Percentiles rank a stretch among this genome's conserved stretches.
These are phyloP conservation scores for Drosophila sp. DNA, from an alignment of 1,140 invertebrate species.

Conservation along the genomic window DNA sequence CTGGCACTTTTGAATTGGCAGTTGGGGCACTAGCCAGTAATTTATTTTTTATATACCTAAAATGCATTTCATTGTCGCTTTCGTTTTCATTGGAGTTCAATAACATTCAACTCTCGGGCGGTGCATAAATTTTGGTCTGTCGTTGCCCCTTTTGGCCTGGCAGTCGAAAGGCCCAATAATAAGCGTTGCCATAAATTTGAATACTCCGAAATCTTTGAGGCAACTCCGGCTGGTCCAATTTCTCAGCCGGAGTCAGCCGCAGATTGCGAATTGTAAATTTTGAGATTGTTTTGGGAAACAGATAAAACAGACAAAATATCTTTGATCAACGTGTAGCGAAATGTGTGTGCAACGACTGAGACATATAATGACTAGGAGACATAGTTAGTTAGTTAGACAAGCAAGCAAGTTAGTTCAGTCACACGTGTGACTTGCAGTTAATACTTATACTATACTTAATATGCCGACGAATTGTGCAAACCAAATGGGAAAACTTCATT, in stretches of 20 bases:
- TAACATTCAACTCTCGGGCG: conserved; percentile 41
- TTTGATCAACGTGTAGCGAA: conserved; percentile 22
- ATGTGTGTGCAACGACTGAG: conserved; percentile 28
- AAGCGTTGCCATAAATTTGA: conserved; percentile 45
- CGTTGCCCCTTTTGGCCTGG: conserved; percentile 33
- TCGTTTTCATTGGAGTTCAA: conserved; percentile 73
- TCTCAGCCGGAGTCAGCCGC: conserved; percentile 9
- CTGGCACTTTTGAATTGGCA: not conserved
- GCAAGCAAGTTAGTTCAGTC: conserved; percentile 13
- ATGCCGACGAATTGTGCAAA: conserved; percentile 22
- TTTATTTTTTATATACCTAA: conserved; percentile 31
- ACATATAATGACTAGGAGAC: not conserved
- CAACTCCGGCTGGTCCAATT: conserved; percentile 25
- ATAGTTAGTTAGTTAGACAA: conserved; percentile 23
- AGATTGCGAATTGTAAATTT: conserved; percentile 20
- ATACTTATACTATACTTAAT: too few relatives aligned
- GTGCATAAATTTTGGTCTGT: conserved; percentile 44
- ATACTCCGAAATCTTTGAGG: conserved; percentile 8
- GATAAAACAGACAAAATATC: conserved; percentile 23
- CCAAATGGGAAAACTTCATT: conserved; percentile 31
- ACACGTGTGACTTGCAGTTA: conserved; percentile 20
- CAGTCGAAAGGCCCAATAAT: conserved; percentile 29
- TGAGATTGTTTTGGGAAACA: conserved; percentile 8
- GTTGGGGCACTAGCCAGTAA: conserved; percentile 43
- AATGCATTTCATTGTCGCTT: conserved; percentile 78